Evolutionary conservation across 2,888 invertebrate species (phyloP).

Genomic region (Flabesymbios commensalis): DNA sequence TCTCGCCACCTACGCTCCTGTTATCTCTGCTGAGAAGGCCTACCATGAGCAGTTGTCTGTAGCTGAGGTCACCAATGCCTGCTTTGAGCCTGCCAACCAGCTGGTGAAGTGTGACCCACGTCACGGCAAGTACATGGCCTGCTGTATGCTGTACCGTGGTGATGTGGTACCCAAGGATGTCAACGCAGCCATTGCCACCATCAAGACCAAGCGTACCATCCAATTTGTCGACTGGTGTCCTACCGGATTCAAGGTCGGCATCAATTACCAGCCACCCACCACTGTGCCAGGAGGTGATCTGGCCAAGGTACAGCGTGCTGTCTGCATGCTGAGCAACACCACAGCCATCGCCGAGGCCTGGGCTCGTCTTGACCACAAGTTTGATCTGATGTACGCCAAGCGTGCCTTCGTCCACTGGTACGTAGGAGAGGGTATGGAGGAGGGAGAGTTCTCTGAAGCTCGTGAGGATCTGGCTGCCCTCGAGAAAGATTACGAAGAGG

Average conservation of each 20-base stretch:
- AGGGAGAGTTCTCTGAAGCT: slow-evolving; percentile 88
- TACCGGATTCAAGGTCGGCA: too few species aligned
- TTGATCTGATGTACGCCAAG: slow-evolving; percentile 79
- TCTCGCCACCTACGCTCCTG: slow-evolving; percentile 77
- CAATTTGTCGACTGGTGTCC: slow-evolving; percentile 34
- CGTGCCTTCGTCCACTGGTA: slow-evolving; percentile 89
- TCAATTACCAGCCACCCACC: too few species aligned
- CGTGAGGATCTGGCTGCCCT: too few species aligned
- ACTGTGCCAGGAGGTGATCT: too few species aligned
- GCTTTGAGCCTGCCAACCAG: too few species aligned
- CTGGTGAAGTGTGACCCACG: slow-evolving; percentile 64
- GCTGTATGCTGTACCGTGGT: slow-evolving; percentile 95
- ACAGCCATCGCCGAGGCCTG: slow-evolving; percentile 89
- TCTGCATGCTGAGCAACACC: slow-evolving; percentile 87
- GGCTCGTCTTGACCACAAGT: too few species aligned
- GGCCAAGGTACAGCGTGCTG: slow-evolving; percentile 76
- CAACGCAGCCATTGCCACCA: slow-evolving; percentile 66
- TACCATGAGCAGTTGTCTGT: slow-evolving; percentile 60
- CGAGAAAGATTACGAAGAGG: too few species aligned
- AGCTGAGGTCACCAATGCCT: slow-evolving; percentile 69
- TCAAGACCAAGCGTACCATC: slow-evolving; percentile 53
- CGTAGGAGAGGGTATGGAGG: slow-evolving; percentile 76
- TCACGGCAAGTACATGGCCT: slow-evolving; percentile 76
- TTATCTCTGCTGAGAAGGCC: slow-evolving; percentile 30
- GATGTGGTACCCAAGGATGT: slow-evolving; percentile 80